Evolutionary conservation across 2,888 invertebrate species (phyloP).

Genomic region (Phalangium opilio): DNA sequence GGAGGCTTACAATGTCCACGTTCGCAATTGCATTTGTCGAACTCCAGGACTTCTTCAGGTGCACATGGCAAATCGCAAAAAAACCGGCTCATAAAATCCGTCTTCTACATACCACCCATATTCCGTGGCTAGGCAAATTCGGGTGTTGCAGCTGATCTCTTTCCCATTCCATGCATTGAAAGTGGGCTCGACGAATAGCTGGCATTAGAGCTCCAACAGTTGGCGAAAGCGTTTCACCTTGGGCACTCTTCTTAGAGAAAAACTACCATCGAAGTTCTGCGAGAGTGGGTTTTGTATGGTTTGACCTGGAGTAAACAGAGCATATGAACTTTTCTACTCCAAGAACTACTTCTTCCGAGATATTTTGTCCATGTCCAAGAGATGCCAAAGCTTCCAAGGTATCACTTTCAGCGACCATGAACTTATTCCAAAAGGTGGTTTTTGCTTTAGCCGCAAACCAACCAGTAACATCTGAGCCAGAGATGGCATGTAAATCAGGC

Average conservation of each 20-base stretch:
- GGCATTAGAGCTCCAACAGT: neutral
- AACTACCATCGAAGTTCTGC: neutral
- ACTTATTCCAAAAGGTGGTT: neutral
- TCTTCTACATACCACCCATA: neutral
- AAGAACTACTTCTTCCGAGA: neutral
- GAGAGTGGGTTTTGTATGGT: neutral
- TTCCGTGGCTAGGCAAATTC: conserved; percentile 1
- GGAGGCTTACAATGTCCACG: no score
- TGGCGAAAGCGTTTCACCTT: neutral
- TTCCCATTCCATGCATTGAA: neutral
- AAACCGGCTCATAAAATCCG: neutral
- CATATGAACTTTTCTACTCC: neutral
- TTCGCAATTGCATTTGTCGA: neutral
- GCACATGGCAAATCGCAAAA: neutral
- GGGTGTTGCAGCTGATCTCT: neutral
- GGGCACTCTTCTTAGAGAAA: neutral
- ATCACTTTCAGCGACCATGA: neutral
- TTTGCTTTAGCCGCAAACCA: neutral
- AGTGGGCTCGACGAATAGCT: neutral
- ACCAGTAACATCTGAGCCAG: no score
- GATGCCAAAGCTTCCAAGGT: neutral
- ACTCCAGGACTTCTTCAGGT: neutral
- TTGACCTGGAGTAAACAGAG: neutral
- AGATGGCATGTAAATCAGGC: no score
- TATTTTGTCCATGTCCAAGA: neutral